phyloP scores from a whole-genome alignment of 2,113 vertebrate species.

The Odocoileus virginianus region DNA sequence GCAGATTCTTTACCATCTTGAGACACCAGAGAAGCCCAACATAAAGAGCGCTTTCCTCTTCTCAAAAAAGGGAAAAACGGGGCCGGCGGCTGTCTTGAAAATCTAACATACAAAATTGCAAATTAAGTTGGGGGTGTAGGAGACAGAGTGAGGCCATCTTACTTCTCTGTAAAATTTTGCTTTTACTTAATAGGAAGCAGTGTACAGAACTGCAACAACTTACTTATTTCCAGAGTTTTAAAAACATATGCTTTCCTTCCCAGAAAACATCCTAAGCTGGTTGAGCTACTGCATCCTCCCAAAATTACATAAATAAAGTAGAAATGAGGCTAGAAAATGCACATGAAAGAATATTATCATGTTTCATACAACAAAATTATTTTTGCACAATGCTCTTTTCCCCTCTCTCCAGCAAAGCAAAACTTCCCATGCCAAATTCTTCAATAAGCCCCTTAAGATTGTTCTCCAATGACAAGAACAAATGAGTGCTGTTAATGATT shows the following conservation, averaged over 20 bases:
- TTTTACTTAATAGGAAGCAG: neutral
- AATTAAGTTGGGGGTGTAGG: neutral
- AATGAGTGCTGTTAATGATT: slow-evolving; percentile 73
- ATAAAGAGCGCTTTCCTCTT: neutral
- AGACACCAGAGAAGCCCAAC: neutral
- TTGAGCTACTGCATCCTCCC: neutral
- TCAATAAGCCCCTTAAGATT: slow-evolving; percentile 48
- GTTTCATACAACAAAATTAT: slow-evolving; percentile 29
- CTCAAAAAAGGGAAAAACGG: neutral
- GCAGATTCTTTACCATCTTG: neutral
- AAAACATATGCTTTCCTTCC: neutral
- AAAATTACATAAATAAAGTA: slow-evolving; percentile 14
- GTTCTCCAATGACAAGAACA: slow-evolving; percentile 71
- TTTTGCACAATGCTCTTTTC: slow-evolving; percentile 44
- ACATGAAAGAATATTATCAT: slow-evolving; percentile 45
- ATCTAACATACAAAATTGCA: neutral
- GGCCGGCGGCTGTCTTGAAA: neutral
- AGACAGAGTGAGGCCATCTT: neutral
- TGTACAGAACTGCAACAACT: neutral
- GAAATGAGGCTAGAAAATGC: slow-evolving; percentile 41
- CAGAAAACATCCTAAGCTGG: neutral
- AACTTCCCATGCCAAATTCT: slow-evolving; percentile 36
- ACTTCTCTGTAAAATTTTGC: neutral
- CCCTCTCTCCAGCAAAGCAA: slow-evolving; percentile 41
- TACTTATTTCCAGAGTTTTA: neutral